A percentile compares a stretch with the other conserved stretches of the same genome.
Evolutionary conservation across 2,888 invertebrate genomes (phyloP).

Genomic region (Aquatica leii): DNA sequence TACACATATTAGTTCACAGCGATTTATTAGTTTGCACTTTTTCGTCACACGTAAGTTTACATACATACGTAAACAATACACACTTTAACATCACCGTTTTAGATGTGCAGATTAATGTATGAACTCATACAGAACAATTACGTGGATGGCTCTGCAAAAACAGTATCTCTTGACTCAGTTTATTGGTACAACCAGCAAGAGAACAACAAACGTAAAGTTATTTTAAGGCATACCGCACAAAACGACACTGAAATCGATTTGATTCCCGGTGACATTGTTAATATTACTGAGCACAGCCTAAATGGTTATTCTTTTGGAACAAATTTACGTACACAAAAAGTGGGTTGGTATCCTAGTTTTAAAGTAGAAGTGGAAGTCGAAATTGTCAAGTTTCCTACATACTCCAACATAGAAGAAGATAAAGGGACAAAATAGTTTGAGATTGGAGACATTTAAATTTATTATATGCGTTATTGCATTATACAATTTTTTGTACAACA

Average conservation of each 20-base stretch:
- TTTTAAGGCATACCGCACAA: neutral
- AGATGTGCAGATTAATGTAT: conserved; percentile 2
- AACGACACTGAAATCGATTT: neutral
- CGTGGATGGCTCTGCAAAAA: conserved; percentile 73
- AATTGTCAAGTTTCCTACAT: neutral
- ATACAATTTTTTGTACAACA: too few relatives aligned
- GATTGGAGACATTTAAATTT: too few relatives aligned
- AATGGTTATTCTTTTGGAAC: conserved; percentile 1
- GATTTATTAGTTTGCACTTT: conserved; percentile 98
- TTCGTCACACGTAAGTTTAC: conserved; percentile 88
- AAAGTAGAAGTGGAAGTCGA: neutral
- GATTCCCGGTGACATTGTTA: neutral
- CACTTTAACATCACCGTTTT: too few relatives aligned
- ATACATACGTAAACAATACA: too few relatives aligned
- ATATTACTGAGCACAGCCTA: neutral
- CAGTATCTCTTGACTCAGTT: conserved; percentile 95
- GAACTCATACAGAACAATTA: conserved; percentile 82
- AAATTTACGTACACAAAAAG: neutral
- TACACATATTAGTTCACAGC: conserved; percentile 86
- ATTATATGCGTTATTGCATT: too few relatives aligned
- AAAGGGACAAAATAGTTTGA: too few relatives aligned
- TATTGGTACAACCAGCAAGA: conserved; percentile 80
- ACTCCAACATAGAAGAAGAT: too few relatives aligned
- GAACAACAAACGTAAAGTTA: neutral
- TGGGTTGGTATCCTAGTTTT: neutral